Evolutionary conservation across 2,888 invertebrate species (phyloP).

Genomic region (Meiosimyza platycephala): DNA sequence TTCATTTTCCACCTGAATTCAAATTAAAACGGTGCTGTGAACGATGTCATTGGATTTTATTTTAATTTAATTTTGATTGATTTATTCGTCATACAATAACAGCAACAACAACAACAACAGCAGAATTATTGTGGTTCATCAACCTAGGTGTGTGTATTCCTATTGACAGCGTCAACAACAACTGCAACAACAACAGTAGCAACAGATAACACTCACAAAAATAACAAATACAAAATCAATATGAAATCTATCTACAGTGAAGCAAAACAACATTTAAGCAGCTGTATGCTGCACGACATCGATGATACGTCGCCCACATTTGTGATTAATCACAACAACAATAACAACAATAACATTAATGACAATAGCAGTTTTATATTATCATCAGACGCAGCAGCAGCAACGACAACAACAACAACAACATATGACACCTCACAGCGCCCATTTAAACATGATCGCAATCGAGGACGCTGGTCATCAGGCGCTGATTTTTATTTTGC

Average conservation of each 20-base stretch:
- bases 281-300: constrained; percentile 52
- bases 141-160: too few relatives aligned
- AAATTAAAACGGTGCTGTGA: too few relatives aligned
- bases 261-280: constrained; percentile 57
- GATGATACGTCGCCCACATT: constrained; percentile 43
- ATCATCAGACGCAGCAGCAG: constrained; percentile 6
- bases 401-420: constrained; percentile 43
- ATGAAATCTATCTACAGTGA: constrained; percentile 61
- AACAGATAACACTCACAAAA: constrained; percentile 13
- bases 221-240: constrained; percentile 18
- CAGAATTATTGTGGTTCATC: too few relatives aligned
- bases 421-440: constrained; percentile 62
- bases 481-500: constrained; percentile 83
- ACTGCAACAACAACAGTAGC: constrained; percentile 4
- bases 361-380: constrained; percentile 35
- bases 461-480: constrained; percentile 77
- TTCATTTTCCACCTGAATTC: too few relatives aligned
- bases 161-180: constrained; percentile 2
- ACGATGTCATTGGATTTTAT: too few relatives aligned
- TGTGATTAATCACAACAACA: constrained; percentile 32
- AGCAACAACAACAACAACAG: constrained; percentile 1
- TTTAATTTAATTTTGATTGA: too few relatives aligned
- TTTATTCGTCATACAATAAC: not conserved
- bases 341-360: constrained; percentile 32
- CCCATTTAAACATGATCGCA: constrained; percentile 62